A percentile compares a stretch with the other conserved stretches of the same genome.
Evolutionary conservation across 2,888 invertebrate genomes (phyloP).

Genomic region (Archips crataeganus): DNA sequence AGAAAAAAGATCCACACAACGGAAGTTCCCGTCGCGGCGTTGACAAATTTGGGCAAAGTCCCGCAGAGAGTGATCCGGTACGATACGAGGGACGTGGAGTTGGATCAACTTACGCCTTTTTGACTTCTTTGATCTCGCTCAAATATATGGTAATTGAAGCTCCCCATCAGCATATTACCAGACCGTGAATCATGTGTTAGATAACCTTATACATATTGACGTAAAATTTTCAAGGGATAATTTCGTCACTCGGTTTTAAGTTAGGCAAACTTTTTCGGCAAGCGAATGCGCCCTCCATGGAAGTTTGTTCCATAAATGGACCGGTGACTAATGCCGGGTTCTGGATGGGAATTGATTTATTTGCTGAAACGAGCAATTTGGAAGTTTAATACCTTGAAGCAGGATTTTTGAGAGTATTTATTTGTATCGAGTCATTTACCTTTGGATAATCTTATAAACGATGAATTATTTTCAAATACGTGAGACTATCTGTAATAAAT

Average conservation of each 20-base stretch:
- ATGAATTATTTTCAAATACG: neutral
- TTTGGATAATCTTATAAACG: constrained; percentile 9
- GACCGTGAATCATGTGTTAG: constrained; percentile 16
- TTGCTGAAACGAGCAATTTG: constrained; percentile 16
- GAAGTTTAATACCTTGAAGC: constrained; percentile 5
- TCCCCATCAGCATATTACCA: constrained; percentile 36
- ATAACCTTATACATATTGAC: constrained; percentile 29
- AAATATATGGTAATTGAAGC: constrained; percentile 44
- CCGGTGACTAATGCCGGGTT: constrained; percentile 22
- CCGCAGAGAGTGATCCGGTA: neutral
- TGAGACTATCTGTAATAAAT: constrained; percentile 9
- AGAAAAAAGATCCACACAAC: neutral
- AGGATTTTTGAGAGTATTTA: neutral
- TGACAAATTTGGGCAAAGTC: constrained; percentile 14
- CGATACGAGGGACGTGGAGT: constrained; percentile 3
- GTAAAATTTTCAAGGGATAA: constrained; percentile 33
- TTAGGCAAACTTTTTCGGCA: constrained; percentile 21
- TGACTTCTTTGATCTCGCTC: constrained; percentile 42
- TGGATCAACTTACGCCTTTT: constrained; percentile 34
- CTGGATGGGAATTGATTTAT: constrained; percentile 17
- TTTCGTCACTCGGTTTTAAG: constrained; percentile 23
- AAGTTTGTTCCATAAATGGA: constrained; percentile 26
- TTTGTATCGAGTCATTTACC: neutral
- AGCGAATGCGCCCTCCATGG: constrained; percentile 15
- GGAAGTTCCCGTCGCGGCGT: constrained; percentile 1